Conservation (phyloP, 2,888 invertebrate genomes). For the Dilophus febrilis region DNA sequence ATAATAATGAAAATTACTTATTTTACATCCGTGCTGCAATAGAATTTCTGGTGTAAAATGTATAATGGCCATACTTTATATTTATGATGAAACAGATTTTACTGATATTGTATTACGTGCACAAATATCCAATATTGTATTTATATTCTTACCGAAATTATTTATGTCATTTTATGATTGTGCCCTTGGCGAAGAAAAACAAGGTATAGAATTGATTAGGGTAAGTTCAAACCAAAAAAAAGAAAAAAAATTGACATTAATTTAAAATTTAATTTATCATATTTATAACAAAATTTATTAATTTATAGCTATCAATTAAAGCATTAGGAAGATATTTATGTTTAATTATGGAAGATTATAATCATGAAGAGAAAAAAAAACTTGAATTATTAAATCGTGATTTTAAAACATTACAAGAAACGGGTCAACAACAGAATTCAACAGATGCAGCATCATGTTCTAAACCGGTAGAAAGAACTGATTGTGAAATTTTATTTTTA, state of each 20-base stretch:
- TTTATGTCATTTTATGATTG: slow-evolving; percentile 33
- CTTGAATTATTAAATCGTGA: too few species aligned
- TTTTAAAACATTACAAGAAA: too few species aligned
- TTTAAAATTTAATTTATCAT: slow-evolving; percentile 1
- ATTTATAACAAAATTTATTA: too few species aligned
- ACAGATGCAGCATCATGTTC: too few species aligned
- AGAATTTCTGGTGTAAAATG: too few species aligned
- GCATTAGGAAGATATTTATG: slow-evolving; percentile 21
- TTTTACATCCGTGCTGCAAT: too few species aligned
- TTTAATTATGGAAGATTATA: slow-evolving; percentile 25
- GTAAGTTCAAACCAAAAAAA: slow-evolving; percentile 29
- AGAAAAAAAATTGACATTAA: neutral
- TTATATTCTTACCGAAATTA: slow-evolving; percentile 42
- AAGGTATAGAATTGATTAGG: slow-evolving; percentile 37
- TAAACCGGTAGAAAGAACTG: too few species aligned
- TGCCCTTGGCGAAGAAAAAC: slow-evolving; percentile 34
- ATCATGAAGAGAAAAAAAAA: slow-evolving; percentile 18
- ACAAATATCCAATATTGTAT: slow-evolving; percentile 38
- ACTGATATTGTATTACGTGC: slow-evolving; percentile 34
- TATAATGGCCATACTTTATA: slow-evolving; percentile 42
- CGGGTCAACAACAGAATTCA: too few species aligned
- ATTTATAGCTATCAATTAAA: slow-evolving; percentile 18
- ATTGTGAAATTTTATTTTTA: too few species aligned
- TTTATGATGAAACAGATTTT: slow-evolving; percentile 36
- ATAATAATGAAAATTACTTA: too few species aligned